Percentiles rank a stretch among this genome's conserved stretches.
phyloP scores from a whole-genome alignment of 1,140 invertebrate species.

The Hermetia illucens region DNA sequence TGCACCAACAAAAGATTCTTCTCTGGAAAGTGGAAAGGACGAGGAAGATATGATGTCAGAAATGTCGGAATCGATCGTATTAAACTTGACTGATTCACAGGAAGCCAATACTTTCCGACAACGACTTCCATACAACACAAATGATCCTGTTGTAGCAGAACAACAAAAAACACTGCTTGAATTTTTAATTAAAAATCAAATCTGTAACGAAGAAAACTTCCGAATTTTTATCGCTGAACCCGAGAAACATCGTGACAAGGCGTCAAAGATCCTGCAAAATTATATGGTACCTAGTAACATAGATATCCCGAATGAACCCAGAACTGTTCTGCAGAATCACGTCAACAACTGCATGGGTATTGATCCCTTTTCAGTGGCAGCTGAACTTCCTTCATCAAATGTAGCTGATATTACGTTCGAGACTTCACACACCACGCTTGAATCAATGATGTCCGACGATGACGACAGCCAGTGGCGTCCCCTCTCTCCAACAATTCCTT shows the following conservation, averaged over 20 bases:
- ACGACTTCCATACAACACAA: slow-evolving; percentile 10
- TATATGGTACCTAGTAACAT: too few species aligned
- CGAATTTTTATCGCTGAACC: slow-evolving; percentile 12
- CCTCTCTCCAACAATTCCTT: too few species aligned
- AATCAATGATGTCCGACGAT: too few species aligned
- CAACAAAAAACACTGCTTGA: slow-evolving; percentile 8
- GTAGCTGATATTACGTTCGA: too few species aligned
- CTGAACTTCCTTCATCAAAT: too few species aligned
- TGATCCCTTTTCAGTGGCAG: too few species aligned
- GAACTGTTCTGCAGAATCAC: too few species aligned
- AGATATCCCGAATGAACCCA: too few species aligned
- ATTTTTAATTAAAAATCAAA: slow-evolving; percentile 8
- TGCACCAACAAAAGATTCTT: background rate
- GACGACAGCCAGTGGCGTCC: too few species aligned
- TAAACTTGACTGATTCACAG: slow-evolving; percentile 15
- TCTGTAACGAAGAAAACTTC: slow-evolving; percentile 13
- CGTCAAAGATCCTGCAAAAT: slow-evolving; percentile 1
- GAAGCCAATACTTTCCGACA: slow-evolving; percentile 9
- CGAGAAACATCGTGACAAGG: slow-evolving; percentile 6
- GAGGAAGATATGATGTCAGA: background rate
- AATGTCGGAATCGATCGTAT: slow-evolving; percentile 8
- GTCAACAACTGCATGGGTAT: too few species aligned
- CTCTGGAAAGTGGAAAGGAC: too few species aligned
- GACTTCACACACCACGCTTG: too few species aligned
- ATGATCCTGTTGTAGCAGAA: slow-evolving; percentile 6